A percentile compares a stretch with the other conserved stretches of the same genome.
phyloP scores from a whole-genome alignment of 1,140 invertebrate species.

The Cydia splendana region DNA sequence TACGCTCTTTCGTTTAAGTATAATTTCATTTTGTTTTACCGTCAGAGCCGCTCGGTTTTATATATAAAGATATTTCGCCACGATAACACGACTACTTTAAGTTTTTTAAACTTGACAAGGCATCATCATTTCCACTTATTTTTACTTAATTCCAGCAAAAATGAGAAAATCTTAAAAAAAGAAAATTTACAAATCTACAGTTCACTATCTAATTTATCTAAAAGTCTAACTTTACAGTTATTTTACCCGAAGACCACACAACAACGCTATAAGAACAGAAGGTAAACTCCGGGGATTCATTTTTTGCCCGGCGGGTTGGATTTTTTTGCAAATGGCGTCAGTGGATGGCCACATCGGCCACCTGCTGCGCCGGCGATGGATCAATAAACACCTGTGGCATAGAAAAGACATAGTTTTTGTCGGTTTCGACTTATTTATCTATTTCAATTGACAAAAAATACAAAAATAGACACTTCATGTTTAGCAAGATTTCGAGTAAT shows the following conservation, averaged over 20 bases:
- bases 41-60: too few relatives aligned
- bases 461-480: not conserved
- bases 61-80: too few relatives aligned
- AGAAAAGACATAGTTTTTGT: not conserved
- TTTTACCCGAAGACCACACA: not conserved
- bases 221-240: not conserved
- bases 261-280: not conserved
- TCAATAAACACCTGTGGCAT: slow-evolving; percentile 25
- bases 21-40: too few relatives aligned
- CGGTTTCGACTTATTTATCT: not conserved
- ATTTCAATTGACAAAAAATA: not conserved
- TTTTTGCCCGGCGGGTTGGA: not conserved
- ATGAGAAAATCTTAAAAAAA: not conserved
- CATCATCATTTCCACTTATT: too few relatives aligned
- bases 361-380: not conserved
- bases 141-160: too few relatives aligned
- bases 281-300: not conserved
- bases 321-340: slow-evolving; percentile 25
- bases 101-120: too few relatives aligned
- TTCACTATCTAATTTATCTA: not conserved
- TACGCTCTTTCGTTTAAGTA: too few relatives aligned
- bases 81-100: too few relatives aligned
- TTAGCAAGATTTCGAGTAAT: not conserved
- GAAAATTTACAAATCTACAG: not conserved
- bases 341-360: not conserved